phyloP scores from a whole-genome alignment of 2,113 vertebrate species.

The Rana temporaria region DNA sequence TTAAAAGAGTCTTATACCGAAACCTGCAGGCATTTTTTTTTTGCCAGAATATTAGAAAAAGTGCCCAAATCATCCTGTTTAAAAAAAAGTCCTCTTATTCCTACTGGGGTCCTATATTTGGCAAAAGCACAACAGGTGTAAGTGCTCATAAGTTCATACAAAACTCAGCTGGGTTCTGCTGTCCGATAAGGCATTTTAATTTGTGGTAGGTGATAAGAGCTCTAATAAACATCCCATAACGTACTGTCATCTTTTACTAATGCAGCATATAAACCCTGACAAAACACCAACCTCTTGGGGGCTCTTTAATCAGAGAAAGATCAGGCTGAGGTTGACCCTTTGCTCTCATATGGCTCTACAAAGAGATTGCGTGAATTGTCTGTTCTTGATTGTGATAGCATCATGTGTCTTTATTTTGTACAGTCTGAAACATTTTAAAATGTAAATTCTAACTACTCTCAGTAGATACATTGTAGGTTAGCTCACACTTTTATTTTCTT shows the following conservation, averaged over 20 bases:
- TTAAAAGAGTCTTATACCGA: background rate
- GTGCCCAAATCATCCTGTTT: slow-evolving; percentile 14
- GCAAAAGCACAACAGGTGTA: slow-evolving; percentile 11
- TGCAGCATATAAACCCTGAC: slow-evolving; percentile 8
- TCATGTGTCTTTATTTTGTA: background rate
- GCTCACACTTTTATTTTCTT: too few species aligned
- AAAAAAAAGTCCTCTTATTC: slow-evolving; percentile 10
- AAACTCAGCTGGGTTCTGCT: slow-evolving; percentile 30
- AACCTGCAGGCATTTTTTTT: background rate
- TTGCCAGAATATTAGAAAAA: slow-evolving; percentile 7
- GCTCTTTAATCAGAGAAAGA: background rate
- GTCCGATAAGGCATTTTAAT: slow-evolving; percentile 30
- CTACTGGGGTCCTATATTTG: slow-evolving; percentile 27
- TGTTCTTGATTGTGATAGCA: background rate
- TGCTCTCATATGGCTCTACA: background rate
- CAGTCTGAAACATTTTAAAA: background rate
- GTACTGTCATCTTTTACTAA: background rate
- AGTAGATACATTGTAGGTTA: too few species aligned
- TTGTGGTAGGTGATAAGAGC: slow-evolving; percentile 17
- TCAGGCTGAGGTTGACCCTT: slow-evolving; percentile 20
- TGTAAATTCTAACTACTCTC: too few species aligned
- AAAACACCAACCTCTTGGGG: slow-evolving; percentile 2
- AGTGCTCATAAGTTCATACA: background rate
- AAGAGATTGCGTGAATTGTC: slow-evolving; percentile 21
- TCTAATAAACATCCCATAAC: slow-evolving; percentile 2